A percentile compares a stretch with the other conserved stretches of the same genome.
Conservation (phyloP, 2,113 vertebrate genomes). For the Phyllostomus hastatus region DNA sequence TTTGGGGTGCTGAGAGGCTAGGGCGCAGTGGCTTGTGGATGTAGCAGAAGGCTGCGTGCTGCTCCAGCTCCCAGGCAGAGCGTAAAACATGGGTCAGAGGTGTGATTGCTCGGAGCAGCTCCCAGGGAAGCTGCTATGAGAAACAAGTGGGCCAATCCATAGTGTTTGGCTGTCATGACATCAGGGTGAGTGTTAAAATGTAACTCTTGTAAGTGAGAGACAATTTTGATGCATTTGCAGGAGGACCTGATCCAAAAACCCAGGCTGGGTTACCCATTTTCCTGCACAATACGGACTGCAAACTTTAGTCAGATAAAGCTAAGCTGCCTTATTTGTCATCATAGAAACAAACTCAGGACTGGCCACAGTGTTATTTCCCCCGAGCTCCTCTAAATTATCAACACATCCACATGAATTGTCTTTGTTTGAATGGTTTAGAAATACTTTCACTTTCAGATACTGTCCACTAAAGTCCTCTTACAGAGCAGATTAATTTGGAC, state of each 20-base stretch:
- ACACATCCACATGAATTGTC: neutral
- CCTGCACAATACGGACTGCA: neutral
- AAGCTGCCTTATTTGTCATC: neutral
- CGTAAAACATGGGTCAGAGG: neutral
- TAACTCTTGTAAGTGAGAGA: neutral
- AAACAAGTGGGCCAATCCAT: neutral
- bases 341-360: neutral
- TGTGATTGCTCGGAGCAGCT: neutral
- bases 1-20: neutral
- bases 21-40: neutral
- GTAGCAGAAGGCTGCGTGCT: neutral
- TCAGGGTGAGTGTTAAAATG: neutral
- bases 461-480: conserved; percentile 54
- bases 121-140: neutral
- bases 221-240: neutral
- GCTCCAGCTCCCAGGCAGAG: neutral
- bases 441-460: conserved; percentile 68
- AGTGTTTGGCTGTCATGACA: neutral
- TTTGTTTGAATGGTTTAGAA: conserved; percentile 58
- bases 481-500: conserved; percentile 43
- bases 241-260: neutral
- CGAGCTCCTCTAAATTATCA: neutral
- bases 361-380: conserved; percentile 7
- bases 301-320: conserved; percentile 57
- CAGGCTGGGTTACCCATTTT: neutral